These are phyloP conservation scores for Odontamblyopus lacepedii DNA, from an alignment of 2,797 vertebrate species.

Conservation along the genomic window DNA sequence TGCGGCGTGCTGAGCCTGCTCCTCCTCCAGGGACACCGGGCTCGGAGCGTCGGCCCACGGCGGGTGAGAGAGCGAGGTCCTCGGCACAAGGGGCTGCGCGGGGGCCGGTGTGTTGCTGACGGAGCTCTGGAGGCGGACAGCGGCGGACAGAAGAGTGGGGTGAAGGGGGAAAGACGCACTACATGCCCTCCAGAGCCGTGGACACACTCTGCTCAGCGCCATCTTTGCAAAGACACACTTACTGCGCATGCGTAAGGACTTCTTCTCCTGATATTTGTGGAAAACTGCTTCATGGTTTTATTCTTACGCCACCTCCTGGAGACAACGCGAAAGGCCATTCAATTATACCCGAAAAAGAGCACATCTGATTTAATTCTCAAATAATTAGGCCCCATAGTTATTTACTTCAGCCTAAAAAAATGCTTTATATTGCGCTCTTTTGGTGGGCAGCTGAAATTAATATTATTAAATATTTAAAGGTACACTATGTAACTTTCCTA, in stretches of 20 bases:
- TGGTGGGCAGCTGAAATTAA: too few relatives aligned
- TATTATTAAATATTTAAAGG: too few relatives aligned
- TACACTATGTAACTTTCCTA: too few relatives aligned
- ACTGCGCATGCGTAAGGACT: constrained; percentile 32
- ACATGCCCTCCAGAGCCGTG: constrained; percentile 54
- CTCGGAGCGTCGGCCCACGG: constrained; percentile 81
- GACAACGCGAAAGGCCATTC: background rate
- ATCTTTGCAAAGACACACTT: constrained; percentile 43
- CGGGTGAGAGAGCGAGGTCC: constrained; percentile 85
- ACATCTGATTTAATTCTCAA: background rate
- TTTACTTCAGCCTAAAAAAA: background rate
- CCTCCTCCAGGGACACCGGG: constrained; percentile 72
- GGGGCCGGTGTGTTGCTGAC: constrained; percentile 1
- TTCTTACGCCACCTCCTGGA: background rate
- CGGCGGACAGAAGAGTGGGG: background rate
- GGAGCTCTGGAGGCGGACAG: constrained; percentile 39
- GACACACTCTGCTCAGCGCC: constrained; percentile 44
- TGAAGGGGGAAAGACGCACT: background rate
- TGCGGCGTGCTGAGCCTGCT: constrained; percentile 65
- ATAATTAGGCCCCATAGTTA: background rate
- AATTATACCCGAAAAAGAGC: background rate
- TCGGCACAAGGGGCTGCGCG: constrained; percentile 59
- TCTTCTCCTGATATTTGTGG: background rate
- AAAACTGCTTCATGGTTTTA: background rate
- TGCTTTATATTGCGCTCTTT: too few relatives aligned